Conservation (phyloP, 2,113 vertebrate species). For the Cygnus atratus region DNA sequence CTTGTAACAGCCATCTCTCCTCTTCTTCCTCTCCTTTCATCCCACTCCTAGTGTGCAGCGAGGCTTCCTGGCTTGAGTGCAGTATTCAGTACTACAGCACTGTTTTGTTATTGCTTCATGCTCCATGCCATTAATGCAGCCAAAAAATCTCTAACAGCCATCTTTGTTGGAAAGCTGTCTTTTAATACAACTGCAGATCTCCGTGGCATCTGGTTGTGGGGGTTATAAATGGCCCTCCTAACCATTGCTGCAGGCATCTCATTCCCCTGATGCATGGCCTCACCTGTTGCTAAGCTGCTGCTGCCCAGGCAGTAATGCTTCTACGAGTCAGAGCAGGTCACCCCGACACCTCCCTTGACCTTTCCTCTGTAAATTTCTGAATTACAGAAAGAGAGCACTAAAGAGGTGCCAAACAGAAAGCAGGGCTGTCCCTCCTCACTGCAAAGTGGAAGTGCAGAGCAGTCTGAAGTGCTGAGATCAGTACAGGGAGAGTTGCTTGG, state of each 20-base stretch:
- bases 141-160: constrained; percentile 17
- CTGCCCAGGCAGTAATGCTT: neutral
- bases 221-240: neutral
- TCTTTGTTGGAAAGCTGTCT: neutral
- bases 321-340: neutral
- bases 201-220: neutral
- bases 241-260: constrained; percentile 48
- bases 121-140: constrained; percentile 3
- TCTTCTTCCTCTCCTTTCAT: neutral
- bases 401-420: neutral
- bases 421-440: neutral
- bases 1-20: neutral
- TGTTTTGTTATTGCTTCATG: constrained; percentile 12
- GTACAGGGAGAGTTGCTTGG: neutral
- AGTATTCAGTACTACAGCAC: constrained; percentile 15
- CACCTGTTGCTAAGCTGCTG: constrained; percentile 62
- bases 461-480: neutral
- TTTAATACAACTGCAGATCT: constrained; percentile 13
- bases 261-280: constrained; percentile 57
- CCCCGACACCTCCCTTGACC: neutral
- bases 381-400: neutral
- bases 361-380: neutral
- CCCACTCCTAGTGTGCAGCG: neutral
- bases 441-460: neutral
- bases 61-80: neutral